These are phyloP conservation scores for Etheostoma spectabile DNA, from an alignment of 2,113 vertebrate species.

Conservation along the genomic window DNA sequence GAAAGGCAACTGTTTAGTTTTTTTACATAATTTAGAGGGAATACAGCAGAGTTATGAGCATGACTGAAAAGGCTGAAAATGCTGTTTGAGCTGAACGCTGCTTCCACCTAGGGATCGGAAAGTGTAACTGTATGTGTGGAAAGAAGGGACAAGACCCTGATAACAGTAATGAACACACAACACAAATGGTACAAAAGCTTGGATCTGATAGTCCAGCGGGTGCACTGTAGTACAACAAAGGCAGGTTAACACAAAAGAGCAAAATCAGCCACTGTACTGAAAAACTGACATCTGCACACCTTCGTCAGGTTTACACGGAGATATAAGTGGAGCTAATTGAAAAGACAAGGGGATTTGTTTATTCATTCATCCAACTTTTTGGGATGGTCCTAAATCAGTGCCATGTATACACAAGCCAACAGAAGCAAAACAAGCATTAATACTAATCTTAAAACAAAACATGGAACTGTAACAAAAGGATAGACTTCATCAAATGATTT, in stretches of 20 bases:
- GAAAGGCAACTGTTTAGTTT: constrained; percentile 45
- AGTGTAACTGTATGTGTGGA: constrained; percentile 23
- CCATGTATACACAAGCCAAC: neutral
- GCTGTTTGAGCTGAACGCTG: constrained; percentile 27
- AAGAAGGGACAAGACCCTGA: neutral
- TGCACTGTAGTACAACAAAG: neutral
- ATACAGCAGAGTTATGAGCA: neutral
- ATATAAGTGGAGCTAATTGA: neutral
- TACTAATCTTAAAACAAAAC: neutral
- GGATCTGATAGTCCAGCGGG: neutral
- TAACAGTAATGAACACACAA: neutral
- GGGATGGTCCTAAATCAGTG: too few relatives aligned
- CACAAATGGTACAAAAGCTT: neutral
- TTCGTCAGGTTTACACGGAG: neutral
- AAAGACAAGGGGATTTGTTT: neutral
- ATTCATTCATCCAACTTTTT: neutral
- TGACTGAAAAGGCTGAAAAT: neutral
- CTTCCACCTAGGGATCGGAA: constrained; percentile 36
- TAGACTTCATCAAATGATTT: neutral
- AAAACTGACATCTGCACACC: neutral
- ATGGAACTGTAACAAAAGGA: neutral
- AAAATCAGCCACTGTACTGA: neutral
- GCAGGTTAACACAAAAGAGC: neutral
- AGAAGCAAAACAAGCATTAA: neutral
- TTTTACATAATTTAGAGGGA: constrained; percentile 14